Base-by-base conservation (phyloP, 2,888 invertebrate genomes). In the Parapristionchus giblindavisi region DNA sequence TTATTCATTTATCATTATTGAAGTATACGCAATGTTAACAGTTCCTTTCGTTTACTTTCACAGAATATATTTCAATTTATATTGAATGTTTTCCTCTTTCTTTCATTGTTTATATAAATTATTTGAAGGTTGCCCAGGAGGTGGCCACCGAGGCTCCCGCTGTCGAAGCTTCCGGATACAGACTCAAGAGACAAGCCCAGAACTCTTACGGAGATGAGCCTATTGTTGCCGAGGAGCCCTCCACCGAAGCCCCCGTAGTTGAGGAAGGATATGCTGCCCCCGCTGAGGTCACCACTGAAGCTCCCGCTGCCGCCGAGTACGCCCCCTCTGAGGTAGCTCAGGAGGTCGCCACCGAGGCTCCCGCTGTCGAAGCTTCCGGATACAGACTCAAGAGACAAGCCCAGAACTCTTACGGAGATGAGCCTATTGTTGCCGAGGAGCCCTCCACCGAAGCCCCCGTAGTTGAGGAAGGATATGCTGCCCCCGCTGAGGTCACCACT, bases 121-220 rank as follows among this genome's bases (percentile, higher is more conserved):
- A n/a, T n/a, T n/a, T n/a, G n/a, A n/a, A 43, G 43, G 17, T 54
- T 5, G 32, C 51, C 2, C 66, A 66, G 27, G 66, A 66, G 27
- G 51, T n/a, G n/a, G 70, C 32, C 17, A 24, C 70, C 29, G 60
- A 27, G 3, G 38, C 72, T 17, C 58, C 72, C 40, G 60, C 60
- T 17, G 72, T 72, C 1, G 72, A 72, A 36, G 29, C 43, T 6
- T 72, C 72, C 17, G 72, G 72, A 32, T 72, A 72, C 72, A 40
- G 72, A 11, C 58, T 32, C 68, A 68, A 68, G 52, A 21, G 68
- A 34, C 72, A 81, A 70, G 75, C 80, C 73, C 77, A 80, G 52
- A 81, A 80, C 61, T 68, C 80, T 21, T 82, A 82, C 61, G 81
- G 81, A 74, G 81, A 81, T 60, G 81, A 81, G 38, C 75, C 76